These are phyloP conservation scores for Deilephila elpenor DNA, from an alignment of 2,888 invertebrate genomes.

Conservation along the genomic window DNA sequence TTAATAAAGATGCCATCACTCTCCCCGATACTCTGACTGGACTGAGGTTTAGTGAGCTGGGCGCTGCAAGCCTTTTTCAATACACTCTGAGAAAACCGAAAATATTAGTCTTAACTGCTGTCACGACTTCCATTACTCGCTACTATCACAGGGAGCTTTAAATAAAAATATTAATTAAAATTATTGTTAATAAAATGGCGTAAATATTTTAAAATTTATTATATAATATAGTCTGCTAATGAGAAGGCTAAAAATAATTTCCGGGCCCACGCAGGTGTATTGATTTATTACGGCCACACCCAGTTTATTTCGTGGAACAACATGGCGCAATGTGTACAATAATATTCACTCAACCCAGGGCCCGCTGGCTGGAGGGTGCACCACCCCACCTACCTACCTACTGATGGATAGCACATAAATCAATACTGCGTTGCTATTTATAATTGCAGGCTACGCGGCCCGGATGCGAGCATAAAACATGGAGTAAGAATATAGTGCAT, in stretches of 20 bases:
- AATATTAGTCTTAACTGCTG: slow-evolving; percentile 14
- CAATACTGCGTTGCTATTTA: slow-evolving; percentile 27
- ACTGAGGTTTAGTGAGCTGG: slow-evolving; percentile 69
- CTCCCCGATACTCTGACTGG: slow-evolving; percentile 68
- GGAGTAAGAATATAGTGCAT: slow-evolving; percentile 9
- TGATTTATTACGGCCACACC: slow-evolving; percentile 9
- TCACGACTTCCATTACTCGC: no score
- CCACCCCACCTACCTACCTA: neutral
- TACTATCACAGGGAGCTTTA: no score
- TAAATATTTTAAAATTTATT: neutral
- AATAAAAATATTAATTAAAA: no score
- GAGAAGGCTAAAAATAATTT: slow-evolving; percentile 3
- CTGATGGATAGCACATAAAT: slow-evolving; percentile 14
- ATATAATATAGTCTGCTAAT: neutral
- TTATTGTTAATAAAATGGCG: no score
- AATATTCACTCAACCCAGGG: slow-evolving; percentile 10
- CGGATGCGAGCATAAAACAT: slow-evolving; percentile 14
- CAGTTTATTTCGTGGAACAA: slow-evolving; percentile 1
- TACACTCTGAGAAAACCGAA: slow-evolving; percentile 53
- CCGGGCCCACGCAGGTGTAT: slow-evolving; percentile 17
- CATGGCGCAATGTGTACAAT: neutral
- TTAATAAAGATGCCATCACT: slow-evolving; percentile 73
- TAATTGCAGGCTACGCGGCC: slow-evolving; percentile 16
- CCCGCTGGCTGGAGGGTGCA: neutral
- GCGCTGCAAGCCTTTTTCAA: slow-evolving; percentile 73